Evolutionary conservation across 1,140 invertebrate species (phyloP).

Genomic region (Drosophila paulistorum): DNA sequence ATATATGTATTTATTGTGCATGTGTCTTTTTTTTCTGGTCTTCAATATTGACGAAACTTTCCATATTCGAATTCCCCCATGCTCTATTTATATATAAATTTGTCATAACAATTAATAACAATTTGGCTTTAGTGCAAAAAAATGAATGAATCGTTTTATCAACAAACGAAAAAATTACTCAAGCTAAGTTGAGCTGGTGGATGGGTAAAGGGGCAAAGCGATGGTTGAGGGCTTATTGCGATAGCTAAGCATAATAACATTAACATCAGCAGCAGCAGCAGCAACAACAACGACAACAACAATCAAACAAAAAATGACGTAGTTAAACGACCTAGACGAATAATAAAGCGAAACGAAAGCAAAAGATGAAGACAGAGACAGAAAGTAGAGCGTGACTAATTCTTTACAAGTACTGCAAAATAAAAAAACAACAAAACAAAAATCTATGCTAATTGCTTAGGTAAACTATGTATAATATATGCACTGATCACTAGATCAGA

Average conservation of each 20-base stretch:
- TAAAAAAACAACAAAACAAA: too few species aligned
- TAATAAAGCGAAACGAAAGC: neutral
- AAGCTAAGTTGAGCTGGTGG: slow-evolving; percentile 21
- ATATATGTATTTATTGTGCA: neutral
- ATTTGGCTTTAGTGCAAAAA: slow-evolving; percentile 58
- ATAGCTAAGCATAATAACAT: slow-evolving; percentile 32
- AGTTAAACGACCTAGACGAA: slow-evolving; percentile 32
- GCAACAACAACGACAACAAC: neutral
- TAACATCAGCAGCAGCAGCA: slow-evolving; percentile 17
- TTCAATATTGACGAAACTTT: slow-evolving; percentile 62
- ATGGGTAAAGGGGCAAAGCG: slow-evolving; percentile 1
- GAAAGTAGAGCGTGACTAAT: slow-evolving; percentile 46
- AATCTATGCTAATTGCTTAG: slow-evolving; percentile 39
- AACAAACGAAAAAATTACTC: slow-evolving; percentile 29
- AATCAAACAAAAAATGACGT: slow-evolving; percentile 35
- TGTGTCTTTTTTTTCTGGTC: slow-evolving; percentile 17
- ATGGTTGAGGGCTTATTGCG: slow-evolving; percentile 32
- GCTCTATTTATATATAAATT: slow-evolving; percentile 38
- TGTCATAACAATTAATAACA: slow-evolving; percentile 45
- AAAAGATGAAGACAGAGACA: slow-evolving; percentile 27
- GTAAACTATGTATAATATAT: slow-evolving; percentile 18
- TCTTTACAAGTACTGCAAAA: slow-evolving; percentile 12
- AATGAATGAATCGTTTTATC: slow-evolving; percentile 67
- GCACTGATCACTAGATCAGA: neutral
- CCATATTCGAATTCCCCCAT: slow-evolving; percentile 52